A percentile compares a stretch with the other conserved stretches of the same genome.
phyloP scores from a whole-genome alignment of 2,113 vertebrate genomes.

The Taurulus bubalis region DNA sequence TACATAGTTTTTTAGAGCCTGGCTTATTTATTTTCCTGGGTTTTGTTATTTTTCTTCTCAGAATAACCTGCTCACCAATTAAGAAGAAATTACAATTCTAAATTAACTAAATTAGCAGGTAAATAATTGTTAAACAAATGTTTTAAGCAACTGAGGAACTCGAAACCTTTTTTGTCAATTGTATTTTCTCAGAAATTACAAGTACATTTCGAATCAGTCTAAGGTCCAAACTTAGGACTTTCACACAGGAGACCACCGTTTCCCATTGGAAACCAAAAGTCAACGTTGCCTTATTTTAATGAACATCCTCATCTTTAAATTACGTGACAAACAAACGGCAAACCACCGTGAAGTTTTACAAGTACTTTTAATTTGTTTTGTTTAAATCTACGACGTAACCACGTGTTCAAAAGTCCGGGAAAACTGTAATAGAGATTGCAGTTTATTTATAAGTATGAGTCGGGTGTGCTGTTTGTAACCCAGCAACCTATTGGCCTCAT shows the following conservation, averaged over 20 bases:
- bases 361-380: background rate
- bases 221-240: background rate
- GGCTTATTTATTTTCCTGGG: background rate
- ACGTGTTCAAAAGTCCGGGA: background rate
- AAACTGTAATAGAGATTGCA: background rate
- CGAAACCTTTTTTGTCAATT: background rate
- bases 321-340: too few relatives aligned
- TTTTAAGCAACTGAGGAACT: background rate
- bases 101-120: background rate
- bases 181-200: background rate
- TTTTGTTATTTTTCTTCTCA: background rate
- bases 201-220: background rate
- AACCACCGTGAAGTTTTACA: background rate
- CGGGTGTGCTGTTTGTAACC: background rate
- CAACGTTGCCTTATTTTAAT: background rate
- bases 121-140: background rate
- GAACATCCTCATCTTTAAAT: background rate
- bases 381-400: background rate
- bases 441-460: background rate
- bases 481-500: slow-evolving; percentile 22
- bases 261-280: background rate
- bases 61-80: background rate
- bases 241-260: background rate
- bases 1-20: background rate
- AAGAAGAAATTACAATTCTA: too few relatives aligned